Evolutionary conservation across 2,888 invertebrate genomes (phyloP).

Genomic region (Rotaria sp.): DNA sequence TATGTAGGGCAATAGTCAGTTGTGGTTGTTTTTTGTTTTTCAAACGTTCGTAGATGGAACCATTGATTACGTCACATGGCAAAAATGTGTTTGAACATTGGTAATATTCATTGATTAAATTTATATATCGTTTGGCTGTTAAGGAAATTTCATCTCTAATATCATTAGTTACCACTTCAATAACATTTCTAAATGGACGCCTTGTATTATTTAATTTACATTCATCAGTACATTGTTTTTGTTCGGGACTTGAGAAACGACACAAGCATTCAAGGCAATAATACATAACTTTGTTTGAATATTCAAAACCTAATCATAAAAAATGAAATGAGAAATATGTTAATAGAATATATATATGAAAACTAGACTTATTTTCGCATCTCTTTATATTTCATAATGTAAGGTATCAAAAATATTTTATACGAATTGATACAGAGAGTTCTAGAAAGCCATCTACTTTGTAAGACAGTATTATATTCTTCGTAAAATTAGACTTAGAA

Average conservation of each 20-base stretch:
- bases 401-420: no score
- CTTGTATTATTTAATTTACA: background rate
- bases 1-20: background rate
- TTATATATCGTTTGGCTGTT: background rate
- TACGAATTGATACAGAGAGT: no score
- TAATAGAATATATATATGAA: background rate
- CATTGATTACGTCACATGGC: background rate
- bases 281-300: background rate
- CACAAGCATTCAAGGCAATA: background rate
- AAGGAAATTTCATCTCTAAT: background rate
- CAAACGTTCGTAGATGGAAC: background rate
- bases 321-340: background rate
- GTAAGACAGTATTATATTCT: no score
- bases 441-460: no score
- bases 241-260: background rate
- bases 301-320: background rate
- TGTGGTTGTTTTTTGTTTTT: background rate
- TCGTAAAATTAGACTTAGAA: no score
- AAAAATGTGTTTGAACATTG: background rate
- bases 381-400: no score
- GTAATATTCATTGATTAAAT: background rate
- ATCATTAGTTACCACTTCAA: background rate
- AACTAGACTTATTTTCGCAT: no score
- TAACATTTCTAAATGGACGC: background rate
- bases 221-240: background rate